Evolutionary conservation across 2,888 invertebrate species (phyloP).

Genomic region (Frankliniella fusca): DNA sequence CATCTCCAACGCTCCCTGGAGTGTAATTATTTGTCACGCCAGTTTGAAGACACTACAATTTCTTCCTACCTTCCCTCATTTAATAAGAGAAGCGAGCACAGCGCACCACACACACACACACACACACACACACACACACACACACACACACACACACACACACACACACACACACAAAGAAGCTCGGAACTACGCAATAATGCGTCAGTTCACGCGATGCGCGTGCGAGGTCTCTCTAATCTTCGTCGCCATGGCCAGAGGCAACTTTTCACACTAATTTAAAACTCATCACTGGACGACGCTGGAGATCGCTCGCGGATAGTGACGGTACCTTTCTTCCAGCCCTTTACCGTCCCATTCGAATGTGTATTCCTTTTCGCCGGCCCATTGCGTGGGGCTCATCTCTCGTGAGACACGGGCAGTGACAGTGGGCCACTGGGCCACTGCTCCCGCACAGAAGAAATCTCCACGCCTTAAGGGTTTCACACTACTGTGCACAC

Average conservation of each 20-base stretch:
- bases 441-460: background rate
- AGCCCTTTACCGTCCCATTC: background rate
- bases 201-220: background rate
- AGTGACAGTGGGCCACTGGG: background rate
- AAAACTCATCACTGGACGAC: background rate
- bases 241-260: background rate
- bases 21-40: too few species aligned
- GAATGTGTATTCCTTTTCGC: background rate
- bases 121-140: background rate
- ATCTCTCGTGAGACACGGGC: background rate
- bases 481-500: background rate
- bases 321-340: background rate
- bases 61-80: too few species aligned
- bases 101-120: background rate
- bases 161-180: background rate
- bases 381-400: too few species aligned
- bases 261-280: slow-evolving; percentile 5
- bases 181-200: background rate
- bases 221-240: background rate
- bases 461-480: slow-evolving; percentile 20
- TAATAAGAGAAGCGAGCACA: too few species aligned
- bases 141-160: background rate
- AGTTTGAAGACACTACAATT: too few species aligned
- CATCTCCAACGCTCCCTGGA: too few species aligned
- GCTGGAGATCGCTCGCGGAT: background rate